Evolutionary conservation across 1,140 invertebrate genomes (phyloP), one percentile per base, ranked within the genome.

Genomic region (Cotesia vestalis): DNA sequence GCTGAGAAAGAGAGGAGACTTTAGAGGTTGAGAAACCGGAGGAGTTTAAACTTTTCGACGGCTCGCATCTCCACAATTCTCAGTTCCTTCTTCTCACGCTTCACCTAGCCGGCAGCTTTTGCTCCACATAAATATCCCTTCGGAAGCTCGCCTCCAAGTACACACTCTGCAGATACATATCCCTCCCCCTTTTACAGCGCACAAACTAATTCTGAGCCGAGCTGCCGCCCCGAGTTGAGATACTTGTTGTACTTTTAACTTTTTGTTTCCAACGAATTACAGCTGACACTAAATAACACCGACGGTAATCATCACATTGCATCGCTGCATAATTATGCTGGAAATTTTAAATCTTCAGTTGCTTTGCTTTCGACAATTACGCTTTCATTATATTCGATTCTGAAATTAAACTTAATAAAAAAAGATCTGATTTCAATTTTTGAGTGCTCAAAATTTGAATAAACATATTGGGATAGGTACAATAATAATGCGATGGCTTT

Each of bases 11-110:
- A 46, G n/a, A 12, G 53, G 5, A 5, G 53, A 20, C n/a, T 57
- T 57, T 14, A 57, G n/a, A 14, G 53, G 53, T 57, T 17, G 12
- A 57, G 17, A 14, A 20, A 20, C 11, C 53, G 53, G 53, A 27
- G 27, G 27, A 84, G 82, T 84, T 83, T 69, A 20, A 79, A 84
- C 81, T 83, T 84, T 83, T 80, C 79, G 79, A 75, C 80, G 74
- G 72, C 75, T 77, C 75, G 75, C 71, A 73, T 74, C 73, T 75
- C 74, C 72, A 75, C 72, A 73, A 72, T 73, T 72, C 64, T 66
- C 27, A 6, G n/a, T 72, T 40, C 57, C 36, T 61, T 64, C 35
- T 63, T 72, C 72, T 68, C 46, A 61, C 40, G 53, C 69, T 71
- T 61, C 17, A 17, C 17, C 53, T 52, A 46, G 38, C 67, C 69